Percentiles rank a stretch among this genome's conserved stretches.
phyloP scores from a whole-genome alignment of 2,797 vertebrate species.

The Brachyalestes nurse region DNA sequence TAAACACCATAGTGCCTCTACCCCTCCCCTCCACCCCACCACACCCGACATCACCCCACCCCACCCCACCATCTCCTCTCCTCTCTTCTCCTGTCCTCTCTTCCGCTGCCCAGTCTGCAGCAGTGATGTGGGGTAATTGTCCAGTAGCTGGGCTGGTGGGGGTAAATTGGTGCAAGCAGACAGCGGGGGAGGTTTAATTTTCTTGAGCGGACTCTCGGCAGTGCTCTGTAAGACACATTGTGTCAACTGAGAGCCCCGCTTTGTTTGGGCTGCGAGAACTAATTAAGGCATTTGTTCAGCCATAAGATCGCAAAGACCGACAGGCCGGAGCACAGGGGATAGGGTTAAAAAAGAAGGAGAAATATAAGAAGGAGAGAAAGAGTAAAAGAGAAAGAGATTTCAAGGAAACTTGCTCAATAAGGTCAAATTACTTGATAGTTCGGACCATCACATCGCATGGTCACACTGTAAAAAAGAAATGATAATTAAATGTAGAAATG shows the following conservation, averaged over 20 bases:
- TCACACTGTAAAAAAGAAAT: neutral
- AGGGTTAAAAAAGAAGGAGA: constrained; percentile 10
- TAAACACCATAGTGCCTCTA: constrained; percentile 75
- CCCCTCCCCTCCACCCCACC: constrained; percentile 44
- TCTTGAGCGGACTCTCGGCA: constrained; percentile 76
- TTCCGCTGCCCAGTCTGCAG: constrained; percentile 53
- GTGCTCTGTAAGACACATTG: constrained; percentile 82
- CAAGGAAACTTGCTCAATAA: neutral
- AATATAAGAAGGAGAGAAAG: neutral
- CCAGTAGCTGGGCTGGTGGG: constrained; percentile 69
- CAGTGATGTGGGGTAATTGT: constrained; percentile 55
- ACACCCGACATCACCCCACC: neutral
- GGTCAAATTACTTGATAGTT: constrained; percentile 21
- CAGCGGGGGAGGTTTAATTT: constrained; percentile 80
- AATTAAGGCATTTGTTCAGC: constrained; percentile 80
- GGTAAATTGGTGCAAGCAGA: constrained; percentile 78
- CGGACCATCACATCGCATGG: constrained; percentile 26
- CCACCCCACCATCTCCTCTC: constrained; percentile 57
- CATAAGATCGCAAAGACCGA: constrained; percentile 51
- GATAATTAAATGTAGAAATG: neutral
- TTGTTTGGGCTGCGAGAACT: constrained; percentile 79
- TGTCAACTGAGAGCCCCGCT: constrained; percentile 78
- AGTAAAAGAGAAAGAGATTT: neutral
- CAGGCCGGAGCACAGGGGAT: constrained; percentile 31
- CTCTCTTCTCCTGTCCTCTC: constrained; percentile 64